Conservation (phyloP, 2,797 vertebrate genomes). For the Argentina silus region DNA sequence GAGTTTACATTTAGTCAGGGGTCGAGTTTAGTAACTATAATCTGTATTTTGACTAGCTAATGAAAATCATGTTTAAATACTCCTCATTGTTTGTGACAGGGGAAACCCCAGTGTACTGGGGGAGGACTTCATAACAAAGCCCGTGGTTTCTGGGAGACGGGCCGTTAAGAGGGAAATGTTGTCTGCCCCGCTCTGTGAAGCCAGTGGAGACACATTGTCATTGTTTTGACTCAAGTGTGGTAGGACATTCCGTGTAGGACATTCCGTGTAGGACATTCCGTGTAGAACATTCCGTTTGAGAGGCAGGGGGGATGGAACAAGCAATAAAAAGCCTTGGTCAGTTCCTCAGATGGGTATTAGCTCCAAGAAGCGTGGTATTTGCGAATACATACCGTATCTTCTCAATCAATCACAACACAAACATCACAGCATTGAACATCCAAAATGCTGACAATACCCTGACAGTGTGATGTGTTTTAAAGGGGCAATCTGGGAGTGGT, state of each 20-base stretch:
- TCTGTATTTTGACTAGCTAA: conserved; percentile 68
- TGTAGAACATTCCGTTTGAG: conserved; percentile 9
- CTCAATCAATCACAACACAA: too few relatives aligned
- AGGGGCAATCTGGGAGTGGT: too few relatives aligned
- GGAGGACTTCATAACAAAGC: conserved; percentile 35
- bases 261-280: too few relatives aligned
- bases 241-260: conserved; percentile 5
- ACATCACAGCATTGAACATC: too few relatives aligned
- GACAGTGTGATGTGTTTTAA: too few relatives aligned
- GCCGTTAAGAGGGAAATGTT: background rate
- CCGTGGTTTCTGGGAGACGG: conserved; percentile 23
- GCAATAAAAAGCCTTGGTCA: background rate
- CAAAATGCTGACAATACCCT: too few relatives aligned
- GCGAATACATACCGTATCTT: background rate
- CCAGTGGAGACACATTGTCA: conserved; percentile 16
- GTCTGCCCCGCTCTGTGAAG: background rate
- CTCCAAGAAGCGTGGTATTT: background rate
- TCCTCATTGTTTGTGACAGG: conserved; percentile 57
- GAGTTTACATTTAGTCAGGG: conserved; percentile 54
- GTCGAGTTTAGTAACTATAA: conserved; percentile 43
- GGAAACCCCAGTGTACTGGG: conserved; percentile 47
- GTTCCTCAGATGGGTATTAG: background rate
- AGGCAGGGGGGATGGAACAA: background rate
- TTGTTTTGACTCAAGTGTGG: conserved; percentile 27
- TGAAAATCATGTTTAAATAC: conserved; percentile 66